Base-by-base conservation (phyloP, 2,797 vertebrate species). In the Rhinophrynus dorsalis region DNA sequence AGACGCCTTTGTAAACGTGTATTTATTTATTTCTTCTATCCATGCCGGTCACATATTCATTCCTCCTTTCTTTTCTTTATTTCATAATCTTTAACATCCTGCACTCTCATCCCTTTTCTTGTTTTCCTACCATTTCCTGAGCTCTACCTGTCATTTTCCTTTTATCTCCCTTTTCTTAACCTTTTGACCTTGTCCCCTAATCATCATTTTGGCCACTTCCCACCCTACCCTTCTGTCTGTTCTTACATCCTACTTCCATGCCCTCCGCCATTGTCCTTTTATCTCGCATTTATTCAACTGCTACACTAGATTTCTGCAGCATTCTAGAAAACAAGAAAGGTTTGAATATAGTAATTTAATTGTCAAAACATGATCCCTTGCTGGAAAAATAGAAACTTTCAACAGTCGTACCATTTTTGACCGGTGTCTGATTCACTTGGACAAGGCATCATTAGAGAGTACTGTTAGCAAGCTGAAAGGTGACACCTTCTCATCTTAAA, bases 311-410 rank as follows among this genome's bases (percentile, higher is more conserved):
- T 67, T 47, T 59, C 38, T 66, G 33, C 68, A 33, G 37, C 55
- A 35, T 54, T 60, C 29, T 37, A 10, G 55, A 81, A 84, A 84
- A 79, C 78, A 82, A 81, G 79, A 85, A 83, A 76, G 72, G 76
- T 40, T 21, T 78, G 79, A 81, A 74, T 67, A 44, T 79, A 79
- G 73, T 78, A 75, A 80, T 82, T 83, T 79, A 74, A 79, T 32
- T 76, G 66, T 54, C 56, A 59, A 63, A 75, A 79, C 54, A 13
- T 47, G 42, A 68, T 86, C 87, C 82, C 83, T 87, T 55, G 68
- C 76, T 54, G 67, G 71, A 68, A 72, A 77, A 84, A 82, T 66
- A 82, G 81, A 84, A 86, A 83, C 55, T 45, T 52, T 35, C 40
- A 18, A 54, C 57, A 45, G 57, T 44, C 24, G 12, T 60, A 29